Evolutionary conservation across 2,797 vertebrate genomes (phyloP).

Genomic region (Trichosurus vulpecula): DNA sequence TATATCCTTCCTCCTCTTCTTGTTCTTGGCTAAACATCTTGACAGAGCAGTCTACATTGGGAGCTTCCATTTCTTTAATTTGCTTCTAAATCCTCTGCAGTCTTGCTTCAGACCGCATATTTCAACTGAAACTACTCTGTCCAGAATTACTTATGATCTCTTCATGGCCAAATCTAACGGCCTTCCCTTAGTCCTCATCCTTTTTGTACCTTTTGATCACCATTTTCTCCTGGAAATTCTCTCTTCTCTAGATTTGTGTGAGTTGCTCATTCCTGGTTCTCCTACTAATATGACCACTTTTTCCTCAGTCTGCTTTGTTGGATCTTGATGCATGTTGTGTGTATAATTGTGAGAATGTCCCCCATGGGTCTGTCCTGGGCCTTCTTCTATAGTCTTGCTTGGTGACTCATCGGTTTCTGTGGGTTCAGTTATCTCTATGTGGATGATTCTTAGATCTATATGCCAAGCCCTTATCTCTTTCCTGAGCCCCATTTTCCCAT

Average conservation of each 20-base stretch:
- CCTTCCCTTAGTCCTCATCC: background rate
- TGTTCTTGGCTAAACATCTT: no score
- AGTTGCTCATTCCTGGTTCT: background rate
- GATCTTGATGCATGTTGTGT: background rate
- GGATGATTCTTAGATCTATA: background rate
- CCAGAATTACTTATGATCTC: background rate
- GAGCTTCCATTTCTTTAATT: background rate
- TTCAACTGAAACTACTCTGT: background rate
- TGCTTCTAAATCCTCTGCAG: background rate
- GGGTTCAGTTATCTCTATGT: background rate
- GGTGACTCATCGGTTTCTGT: background rate
- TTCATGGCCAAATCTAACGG: background rate
- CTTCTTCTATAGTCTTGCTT: background rate
- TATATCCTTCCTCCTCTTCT: background rate
- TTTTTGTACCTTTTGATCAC: background rate
- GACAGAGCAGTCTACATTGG: background rate
- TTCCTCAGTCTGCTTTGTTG: background rate
- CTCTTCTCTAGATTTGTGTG: background rate
- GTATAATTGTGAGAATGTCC: no score
- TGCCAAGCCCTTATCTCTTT: background rate
- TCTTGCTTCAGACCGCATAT: background rate
- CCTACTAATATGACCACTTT: no score
- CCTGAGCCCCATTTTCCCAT: background rate
- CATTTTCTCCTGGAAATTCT: background rate
- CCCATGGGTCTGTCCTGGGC: background rate